Evolutionary conservation across 2,113 vertebrate species (phyloP).

Genomic region (Aix galericulata): DNA sequence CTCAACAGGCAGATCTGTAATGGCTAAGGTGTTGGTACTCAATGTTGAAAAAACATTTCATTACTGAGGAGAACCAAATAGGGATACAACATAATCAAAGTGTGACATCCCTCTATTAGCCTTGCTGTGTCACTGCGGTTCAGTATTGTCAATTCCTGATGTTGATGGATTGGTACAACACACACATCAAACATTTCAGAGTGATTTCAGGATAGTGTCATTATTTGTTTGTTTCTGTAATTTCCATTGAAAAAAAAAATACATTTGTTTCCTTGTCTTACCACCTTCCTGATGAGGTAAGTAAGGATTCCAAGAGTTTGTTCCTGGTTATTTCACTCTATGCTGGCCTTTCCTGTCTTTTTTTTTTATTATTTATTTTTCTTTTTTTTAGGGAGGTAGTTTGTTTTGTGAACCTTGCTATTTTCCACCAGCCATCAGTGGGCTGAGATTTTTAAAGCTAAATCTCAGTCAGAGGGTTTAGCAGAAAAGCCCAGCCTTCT

Average conservation of each 20-base stretch:
- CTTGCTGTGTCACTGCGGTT: neutral
- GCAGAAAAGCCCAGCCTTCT: neutral
- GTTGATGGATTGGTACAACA: neutral
- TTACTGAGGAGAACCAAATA: neutral
- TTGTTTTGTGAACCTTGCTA: neutral
- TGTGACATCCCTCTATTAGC: neutral
- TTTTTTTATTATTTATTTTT: neutral
- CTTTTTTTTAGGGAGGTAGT: neutral
- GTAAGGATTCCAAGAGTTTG: neutral
- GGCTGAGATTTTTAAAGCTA: neutral
- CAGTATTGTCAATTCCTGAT: neutral
- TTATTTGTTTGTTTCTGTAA: neutral
- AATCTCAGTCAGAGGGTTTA: neutral
- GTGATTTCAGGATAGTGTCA: neutral
- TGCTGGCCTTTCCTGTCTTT: neutral
- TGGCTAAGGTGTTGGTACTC: neutral
- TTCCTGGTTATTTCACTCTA: neutral
- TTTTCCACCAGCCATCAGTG: neutral
- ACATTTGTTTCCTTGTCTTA: neutral
- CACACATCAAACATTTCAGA: neutral
- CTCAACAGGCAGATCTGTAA: neutral
- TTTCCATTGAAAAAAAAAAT: neutral
- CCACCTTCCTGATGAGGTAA: neutral
- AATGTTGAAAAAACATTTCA: neutral
- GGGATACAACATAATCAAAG: rapidly evolving